Conservation (phyloP, 2,797 vertebrate species). For the Cephalopachus bancanus region DNA sequence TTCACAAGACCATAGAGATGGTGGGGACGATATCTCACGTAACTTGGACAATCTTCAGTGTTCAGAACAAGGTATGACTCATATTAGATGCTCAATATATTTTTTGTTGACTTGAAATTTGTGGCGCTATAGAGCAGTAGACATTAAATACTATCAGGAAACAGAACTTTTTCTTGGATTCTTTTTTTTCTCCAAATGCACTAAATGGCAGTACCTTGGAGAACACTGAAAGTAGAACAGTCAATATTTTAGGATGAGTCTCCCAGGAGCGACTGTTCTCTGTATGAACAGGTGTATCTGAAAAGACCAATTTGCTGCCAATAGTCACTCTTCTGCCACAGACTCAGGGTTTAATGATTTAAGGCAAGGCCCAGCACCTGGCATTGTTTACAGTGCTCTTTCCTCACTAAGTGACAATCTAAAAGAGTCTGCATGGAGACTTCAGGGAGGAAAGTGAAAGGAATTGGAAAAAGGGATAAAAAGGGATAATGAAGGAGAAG, state of each 20-base stretch:
- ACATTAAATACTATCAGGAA: conserved; percentile 62
- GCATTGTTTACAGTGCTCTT: conserved; percentile 66
- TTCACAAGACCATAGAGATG: background rate
- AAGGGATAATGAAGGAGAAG: background rate
- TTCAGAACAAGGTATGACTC: background rate
- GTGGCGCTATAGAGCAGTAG: background rate
- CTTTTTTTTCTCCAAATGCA: background rate
- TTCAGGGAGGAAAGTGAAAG: conserved; percentile 56
- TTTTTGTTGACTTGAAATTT: conserved; percentile 73
- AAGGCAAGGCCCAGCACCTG: conserved; percentile 69
- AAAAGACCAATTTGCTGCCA: conserved; percentile 81
- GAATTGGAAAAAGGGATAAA: background rate
- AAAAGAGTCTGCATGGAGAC: background rate
- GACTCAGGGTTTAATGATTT: conserved; percentile 64
- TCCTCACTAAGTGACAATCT: conserved; percentile 54
- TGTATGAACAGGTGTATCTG: conserved; percentile 76
- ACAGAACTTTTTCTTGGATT: conserved; percentile 44
- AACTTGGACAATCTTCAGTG: background rate
- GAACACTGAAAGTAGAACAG: conserved; percentile 76
- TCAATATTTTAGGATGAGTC: conserved; percentile 78
- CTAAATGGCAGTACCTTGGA: conserved; percentile 79
- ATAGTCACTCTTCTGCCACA: conserved; percentile 49
- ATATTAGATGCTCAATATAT: background rate
- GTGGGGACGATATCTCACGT: background rate
- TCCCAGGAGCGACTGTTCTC: conserved; percentile 63